phyloP scores from a whole-genome alignment of 2,888 invertebrate species.

The Bursaphelenchus okinawaensis region DNA sequence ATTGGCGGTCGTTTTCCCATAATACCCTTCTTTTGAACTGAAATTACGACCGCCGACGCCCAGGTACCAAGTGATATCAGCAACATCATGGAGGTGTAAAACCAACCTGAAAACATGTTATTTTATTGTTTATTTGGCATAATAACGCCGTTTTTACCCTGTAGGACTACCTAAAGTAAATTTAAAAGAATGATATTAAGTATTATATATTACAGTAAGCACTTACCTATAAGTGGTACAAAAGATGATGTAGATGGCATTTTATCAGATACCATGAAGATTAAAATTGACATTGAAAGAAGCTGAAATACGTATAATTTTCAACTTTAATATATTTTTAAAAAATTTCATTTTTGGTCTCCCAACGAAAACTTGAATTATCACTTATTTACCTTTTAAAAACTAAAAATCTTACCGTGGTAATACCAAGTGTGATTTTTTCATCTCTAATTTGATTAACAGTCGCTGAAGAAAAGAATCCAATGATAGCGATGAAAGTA shows the following conservation, averaged over 20 bases:
- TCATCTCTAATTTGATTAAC: conserved; percentile 45
- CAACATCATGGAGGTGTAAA: conserved; percentile 59
- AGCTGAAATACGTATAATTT: background rate
- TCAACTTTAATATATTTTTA: background rate
- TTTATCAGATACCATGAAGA: conserved; percentile 59
- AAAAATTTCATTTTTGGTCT: background rate
- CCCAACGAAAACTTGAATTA: background rate
- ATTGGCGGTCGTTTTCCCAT: conserved; percentile 46
- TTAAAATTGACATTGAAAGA: conserved; percentile 57
- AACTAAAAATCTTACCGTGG: conserved; percentile 40
- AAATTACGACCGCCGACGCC: conserved; percentile 60
- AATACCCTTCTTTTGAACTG: conserved; percentile 59
- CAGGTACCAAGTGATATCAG: conserved; percentile 61
- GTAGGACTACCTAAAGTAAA: too few species aligned
- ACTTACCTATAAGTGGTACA: conserved; percentile 60
- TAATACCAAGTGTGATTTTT: conserved; percentile 50
- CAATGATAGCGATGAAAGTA: conserved; percentile 21
- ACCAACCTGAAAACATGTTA: conserved; percentile 57
- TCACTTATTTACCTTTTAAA: conserved; percentile 37
- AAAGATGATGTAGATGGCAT: conserved; percentile 61
- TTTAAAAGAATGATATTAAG: too few species aligned
- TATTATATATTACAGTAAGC: too few species aligned
- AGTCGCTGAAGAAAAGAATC: conserved; percentile 38
- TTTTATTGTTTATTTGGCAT: background rate
- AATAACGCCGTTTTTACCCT: too few species aligned